These are phyloP conservation scores for Aphidius ervi DNA, from an alignment of 1,140 invertebrate genomes.

Conservation along the genomic window DNA sequence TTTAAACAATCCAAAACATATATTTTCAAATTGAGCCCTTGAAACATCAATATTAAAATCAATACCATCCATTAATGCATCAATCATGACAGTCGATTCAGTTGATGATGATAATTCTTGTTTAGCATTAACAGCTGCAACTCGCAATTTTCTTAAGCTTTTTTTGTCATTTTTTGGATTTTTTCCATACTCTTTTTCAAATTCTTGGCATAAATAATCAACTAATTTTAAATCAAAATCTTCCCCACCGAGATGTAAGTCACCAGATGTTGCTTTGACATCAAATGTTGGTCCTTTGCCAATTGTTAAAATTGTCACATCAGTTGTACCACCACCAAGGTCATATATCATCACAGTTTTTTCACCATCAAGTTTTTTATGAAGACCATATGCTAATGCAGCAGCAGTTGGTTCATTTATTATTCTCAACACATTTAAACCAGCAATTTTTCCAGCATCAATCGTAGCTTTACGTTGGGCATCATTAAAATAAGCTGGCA, in stretches of 20 bases:
- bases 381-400: constrained; percentile 74
- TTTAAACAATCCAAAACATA: constrained; percentile 60
- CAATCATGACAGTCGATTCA: constrained; percentile 57
- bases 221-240: constrained; percentile 83
- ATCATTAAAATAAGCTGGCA: constrained; percentile 71
- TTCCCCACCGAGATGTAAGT: constrained; percentile 73
- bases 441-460: constrained; percentile 63
- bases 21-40: constrained; percentile 61
- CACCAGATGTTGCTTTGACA: constrained; percentile 74
- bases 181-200: constrained; percentile 55
- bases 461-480: constrained; percentile 64
- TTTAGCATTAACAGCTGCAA: constrained; percentile 62
- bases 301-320: constrained; percentile 84
- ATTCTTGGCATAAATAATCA: constrained; percentile 62
- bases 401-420: constrained; percentile 75
- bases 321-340: constrained; percentile 73
- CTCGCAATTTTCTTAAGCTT: constrained; percentile 60
- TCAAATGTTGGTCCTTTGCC: constrained; percentile 78
- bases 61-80: constrained; percentile 56
- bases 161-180: constrained; percentile 50
- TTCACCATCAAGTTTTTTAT: constrained; percentile 72
- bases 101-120: constrained; percentile 58
- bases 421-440: constrained; percentile 75
- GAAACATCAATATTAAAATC: constrained; percentile 62
- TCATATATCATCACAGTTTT: constrained; percentile 73